Base-by-base conservation (phyloP, 2,888 invertebrate species). In the Rhynchonema sp. region DNA sequence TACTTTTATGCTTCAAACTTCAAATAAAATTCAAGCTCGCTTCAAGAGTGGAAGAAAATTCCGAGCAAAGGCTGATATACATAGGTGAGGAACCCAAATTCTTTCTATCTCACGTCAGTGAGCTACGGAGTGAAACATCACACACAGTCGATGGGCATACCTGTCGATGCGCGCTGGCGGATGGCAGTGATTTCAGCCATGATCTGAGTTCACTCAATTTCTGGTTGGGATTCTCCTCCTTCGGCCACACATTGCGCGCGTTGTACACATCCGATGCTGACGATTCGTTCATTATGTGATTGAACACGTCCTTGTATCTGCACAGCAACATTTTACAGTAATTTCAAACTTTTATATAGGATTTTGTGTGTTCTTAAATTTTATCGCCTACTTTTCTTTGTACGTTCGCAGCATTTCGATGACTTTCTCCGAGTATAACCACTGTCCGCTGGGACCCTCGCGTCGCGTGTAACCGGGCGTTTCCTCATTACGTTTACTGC, bases 341-440 rank as follows among this genome's bases (percentile, higher is more conserved):
- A 38, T 38, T 6, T 17, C 9, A 38, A n/a, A n/a, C n/a, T n/a
- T n/a, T n/a, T n/a, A n/a, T 52, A 6, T 9, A 52, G n/a, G 17
- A 54, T 17, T 13, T 26, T 25, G 26, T 22, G 20, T 9, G 25
- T 20, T 9, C 17, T 2, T 22, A n/a, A n/a, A n/a, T n/a, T n/a
- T n/a, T n/a, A n/a, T n/a, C n/a, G 63, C 69, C 65, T 64, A 76
- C 74, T 80, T 76, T 0, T 75, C 69, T 64, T 82, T 80, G 74
- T 88, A 96, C 1, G 78, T 75, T n/a, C 76, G 72, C 20, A 94
- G 80, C 0, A 87, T 74, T 1, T 82, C 78, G 0, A 86, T 72
- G 46, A 85, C 82, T 66, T 84, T 83, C 25, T 79, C 74, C 0
- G 91, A 87, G 74, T 91, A 92, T 27, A 80, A 75, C 92, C 92